Conservation (phyloP, 2,113 vertebrate genomes). For the Hippolais icterina region DNA sequence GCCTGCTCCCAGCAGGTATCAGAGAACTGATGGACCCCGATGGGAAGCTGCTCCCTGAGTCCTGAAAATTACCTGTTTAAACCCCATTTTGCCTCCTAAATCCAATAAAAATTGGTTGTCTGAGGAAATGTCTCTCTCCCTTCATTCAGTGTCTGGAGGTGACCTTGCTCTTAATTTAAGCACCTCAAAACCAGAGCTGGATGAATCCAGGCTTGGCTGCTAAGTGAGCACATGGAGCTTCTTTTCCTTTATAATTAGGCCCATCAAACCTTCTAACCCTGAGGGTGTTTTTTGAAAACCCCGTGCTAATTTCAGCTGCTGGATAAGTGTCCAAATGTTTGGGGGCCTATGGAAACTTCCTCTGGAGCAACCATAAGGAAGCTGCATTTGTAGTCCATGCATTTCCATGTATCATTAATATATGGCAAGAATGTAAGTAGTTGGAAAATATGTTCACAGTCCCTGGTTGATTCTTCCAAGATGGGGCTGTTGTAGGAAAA, state of each 20-base stretch:
- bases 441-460: constrained; percentile 68
- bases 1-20: background rate
- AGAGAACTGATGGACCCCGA: background rate
- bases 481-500: constrained; percentile 72
- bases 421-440: constrained; percentile 65
- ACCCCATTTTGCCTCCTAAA: background rate
- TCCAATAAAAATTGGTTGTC: background rate
- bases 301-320: constrained; percentile 45
- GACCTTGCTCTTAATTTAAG: background rate
- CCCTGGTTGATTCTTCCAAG: constrained; percentile 59
- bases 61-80: background rate
- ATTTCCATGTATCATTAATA: constrained; percentile 51
- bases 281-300: constrained; percentile 1
- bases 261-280: background rate
- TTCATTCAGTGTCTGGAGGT: background rate
- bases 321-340: constrained; percentile 24
- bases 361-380: background rate
- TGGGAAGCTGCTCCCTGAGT: background rate
- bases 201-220: background rate
- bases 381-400: constrained; percentile 18
- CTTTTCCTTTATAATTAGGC: constrained; percentile 37
- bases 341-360: constrained; percentile 51
- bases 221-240: background rate
- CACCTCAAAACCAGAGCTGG: background rate
- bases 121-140: background rate